phyloP scores from a whole-genome alignment of 2,888 invertebrate genomes.

The Gisinianus flammeolus region DNA sequence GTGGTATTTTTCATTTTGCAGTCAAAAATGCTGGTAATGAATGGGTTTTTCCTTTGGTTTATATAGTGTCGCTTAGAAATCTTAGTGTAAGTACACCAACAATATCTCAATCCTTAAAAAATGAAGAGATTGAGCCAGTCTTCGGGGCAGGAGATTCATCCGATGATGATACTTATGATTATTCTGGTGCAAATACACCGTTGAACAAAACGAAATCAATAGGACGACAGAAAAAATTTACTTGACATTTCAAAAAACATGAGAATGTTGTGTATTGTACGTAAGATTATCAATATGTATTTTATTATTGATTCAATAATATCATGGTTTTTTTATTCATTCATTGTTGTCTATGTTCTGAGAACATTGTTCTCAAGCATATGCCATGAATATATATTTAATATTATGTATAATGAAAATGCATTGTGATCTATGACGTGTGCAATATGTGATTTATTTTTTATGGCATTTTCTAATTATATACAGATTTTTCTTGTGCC shows the following conservation, averaged over 20 bases:
- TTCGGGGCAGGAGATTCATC: not conserved
- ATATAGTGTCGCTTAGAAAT: constrained; percentile 63
- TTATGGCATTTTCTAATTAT: constrained; percentile 27
- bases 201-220: constrained; percentile 67
- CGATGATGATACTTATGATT: not conserved
- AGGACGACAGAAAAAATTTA: constrained; percentile 86
- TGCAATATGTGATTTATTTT: not conserved
- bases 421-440: no score
- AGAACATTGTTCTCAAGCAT: no score
- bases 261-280: constrained; percentile 86
- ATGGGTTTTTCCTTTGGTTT: no score
- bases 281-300: no score
- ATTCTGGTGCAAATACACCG: not conserved
- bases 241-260: constrained; percentile 82
- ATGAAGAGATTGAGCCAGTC: not conserved
- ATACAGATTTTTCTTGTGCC: constrained; percentile 88
- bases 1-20: no score
- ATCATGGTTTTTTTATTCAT: not conserved
- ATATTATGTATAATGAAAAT: no score
- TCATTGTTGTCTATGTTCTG: constrained; percentile 3
- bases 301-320: no score
- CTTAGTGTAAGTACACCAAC: constrained; percentile 63
- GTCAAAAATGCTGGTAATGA: no score
- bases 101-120: not conserved
- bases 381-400: no score